Percentiles rank a stretch among this genome's conserved stretches.
Conservation (phyloP, 2,113 vertebrate genomes). For the Onychostoma macrolepis region DNA sequence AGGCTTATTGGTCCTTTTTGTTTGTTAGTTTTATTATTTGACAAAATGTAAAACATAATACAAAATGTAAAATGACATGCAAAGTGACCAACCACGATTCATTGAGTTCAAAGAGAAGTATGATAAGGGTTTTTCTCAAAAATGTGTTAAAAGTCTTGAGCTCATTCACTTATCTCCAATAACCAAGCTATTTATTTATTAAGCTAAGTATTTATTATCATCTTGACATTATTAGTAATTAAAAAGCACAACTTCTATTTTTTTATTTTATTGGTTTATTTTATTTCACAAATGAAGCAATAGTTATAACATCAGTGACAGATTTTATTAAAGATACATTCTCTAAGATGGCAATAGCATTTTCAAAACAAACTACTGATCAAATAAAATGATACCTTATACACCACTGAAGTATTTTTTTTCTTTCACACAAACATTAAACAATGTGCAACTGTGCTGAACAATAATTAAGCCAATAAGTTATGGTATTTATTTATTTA, state of each 20-base stretch:
- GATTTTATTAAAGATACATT: conserved; percentile 2
- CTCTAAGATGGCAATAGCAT: not conserved
- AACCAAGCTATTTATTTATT: not conserved
- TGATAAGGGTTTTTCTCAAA: not conserved
- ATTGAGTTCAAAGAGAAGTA: not conserved
- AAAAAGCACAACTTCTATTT: not conserved
- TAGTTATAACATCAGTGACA: not conserved
- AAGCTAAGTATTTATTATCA: not conserved
- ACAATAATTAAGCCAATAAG: not conserved
- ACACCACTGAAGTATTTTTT: not conserved
- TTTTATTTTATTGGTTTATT: not conserved
- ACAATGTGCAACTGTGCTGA: not conserved
- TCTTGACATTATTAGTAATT: not conserved
- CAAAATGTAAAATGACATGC: no score
- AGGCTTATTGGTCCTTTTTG: no score
- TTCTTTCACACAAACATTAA: not conserved
- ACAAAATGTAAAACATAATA: no score
- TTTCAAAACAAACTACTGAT: not conserved
- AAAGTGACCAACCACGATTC: not conserved
- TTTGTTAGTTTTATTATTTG: no score
- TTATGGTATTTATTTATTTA: not conserved
- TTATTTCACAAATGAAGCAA: not conserved
- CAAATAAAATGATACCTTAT: not conserved
- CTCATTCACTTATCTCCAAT: not conserved
- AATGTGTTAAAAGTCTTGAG: not conserved